Conservation (phyloP, 2,888 invertebrate genomes). For the Euproctis similis region DNA sequence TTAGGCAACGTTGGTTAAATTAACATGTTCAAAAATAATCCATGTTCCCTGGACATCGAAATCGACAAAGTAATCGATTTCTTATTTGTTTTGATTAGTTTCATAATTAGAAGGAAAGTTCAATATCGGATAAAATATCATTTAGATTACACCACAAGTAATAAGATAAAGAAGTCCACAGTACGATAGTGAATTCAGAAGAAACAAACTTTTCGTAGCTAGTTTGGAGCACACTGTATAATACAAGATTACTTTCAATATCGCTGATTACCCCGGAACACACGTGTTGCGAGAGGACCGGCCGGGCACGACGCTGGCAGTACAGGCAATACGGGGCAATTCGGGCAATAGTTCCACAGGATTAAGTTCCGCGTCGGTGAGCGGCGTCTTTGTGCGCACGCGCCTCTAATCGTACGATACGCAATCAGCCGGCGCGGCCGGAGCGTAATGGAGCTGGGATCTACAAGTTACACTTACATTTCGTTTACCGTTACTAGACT, state of each 20-base stretch:
- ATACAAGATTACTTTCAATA: slow-evolving; percentile 24
- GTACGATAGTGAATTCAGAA: not conserved
- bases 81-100: too few species aligned
- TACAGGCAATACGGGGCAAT: slow-evolving; percentile 2
- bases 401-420: slow-evolving; percentile 54
- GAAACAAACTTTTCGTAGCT: too few species aligned
- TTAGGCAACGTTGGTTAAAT: slow-evolving; percentile 1
- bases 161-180: not conserved
- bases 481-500: not conserved
- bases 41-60: too few species aligned
- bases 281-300: slow-evolving; percentile 32
- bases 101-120: too few species aligned
- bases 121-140: too few species aligned
- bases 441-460: slow-evolving; percentile 37
- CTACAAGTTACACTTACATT: slow-evolving; percentile 9
- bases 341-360: slow-evolving; percentile 21
- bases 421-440: slow-evolving; percentile 59
- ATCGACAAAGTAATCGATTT: too few species aligned
- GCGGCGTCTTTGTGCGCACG: slow-evolving; percentile 51
- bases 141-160: too few species aligned
- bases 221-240: slow-evolving; percentile 7
- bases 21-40: too few species aligned
- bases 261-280: slow-evolving; percentile 26
- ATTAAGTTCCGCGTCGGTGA: slow-evolving; percentile 50
- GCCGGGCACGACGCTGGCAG: slow-evolving; percentile 27